These are phyloP conservation scores for Pocota personata DNA, from an alignment of 2,888 invertebrate species.

Conservation along the genomic window DNA sequence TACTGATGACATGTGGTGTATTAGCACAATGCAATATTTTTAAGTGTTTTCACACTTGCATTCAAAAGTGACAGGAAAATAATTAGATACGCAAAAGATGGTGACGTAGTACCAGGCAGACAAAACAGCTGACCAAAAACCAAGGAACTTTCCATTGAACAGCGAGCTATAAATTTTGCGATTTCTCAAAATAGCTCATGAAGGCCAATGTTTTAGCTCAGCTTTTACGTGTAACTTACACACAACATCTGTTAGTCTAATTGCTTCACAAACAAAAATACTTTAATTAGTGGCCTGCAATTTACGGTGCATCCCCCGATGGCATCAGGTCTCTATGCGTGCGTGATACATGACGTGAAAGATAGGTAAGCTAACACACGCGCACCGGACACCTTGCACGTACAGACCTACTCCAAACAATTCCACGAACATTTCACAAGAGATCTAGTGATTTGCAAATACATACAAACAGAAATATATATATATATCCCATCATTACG, in stretches of 20 bases:
- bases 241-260: background rate
- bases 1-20: no score
- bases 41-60: background rate
- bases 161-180: background rate
- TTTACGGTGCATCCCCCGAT: background rate
- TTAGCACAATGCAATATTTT: background rate
- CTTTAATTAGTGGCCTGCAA: background rate
- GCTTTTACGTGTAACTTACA: background rate
- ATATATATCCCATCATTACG: constrained; percentile 1
- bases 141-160: constrained; percentile 6
- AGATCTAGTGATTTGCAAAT: background rate
- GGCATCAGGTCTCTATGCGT: background rate
- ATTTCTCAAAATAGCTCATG: constrained; percentile 11
- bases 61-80: background rate
- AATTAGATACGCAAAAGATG: background rate
- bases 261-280: background rate
- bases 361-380: background rate
- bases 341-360: background rate
- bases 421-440: constrained; percentile 8
- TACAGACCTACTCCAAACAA: background rate
- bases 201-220: background rate
- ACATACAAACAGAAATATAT: no score
- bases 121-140: background rate
- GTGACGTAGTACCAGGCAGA: background rate
- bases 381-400: background rate